These are phyloP conservation scores for Barnardius zonarius DNA, from an alignment of 2,113 vertebrate genomes.

Conservation along the genomic window DNA sequence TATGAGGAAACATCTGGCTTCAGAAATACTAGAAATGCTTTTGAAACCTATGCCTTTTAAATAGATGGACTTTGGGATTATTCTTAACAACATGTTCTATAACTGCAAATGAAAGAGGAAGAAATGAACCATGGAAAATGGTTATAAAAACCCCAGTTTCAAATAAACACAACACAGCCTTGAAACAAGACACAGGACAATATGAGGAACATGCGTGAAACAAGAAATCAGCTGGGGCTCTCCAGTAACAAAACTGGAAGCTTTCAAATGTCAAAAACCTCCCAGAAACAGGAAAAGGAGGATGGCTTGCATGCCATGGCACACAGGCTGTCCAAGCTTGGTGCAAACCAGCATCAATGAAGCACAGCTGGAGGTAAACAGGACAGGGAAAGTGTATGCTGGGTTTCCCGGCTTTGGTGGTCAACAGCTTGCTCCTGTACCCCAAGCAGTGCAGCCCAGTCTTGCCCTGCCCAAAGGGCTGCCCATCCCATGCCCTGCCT, in stretches of 20 bases:
- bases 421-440: background rate
- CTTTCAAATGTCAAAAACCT: constrained; percentile 20
- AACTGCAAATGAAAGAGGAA: background rate
- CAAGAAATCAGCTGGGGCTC: background rate
- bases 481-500: rapidly evolving
- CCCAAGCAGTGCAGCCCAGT: background rate
- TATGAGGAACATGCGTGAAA: background rate
- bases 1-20: background rate
- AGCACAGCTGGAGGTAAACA: background rate
- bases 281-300: constrained; percentile 3
- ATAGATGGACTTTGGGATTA: background rate
- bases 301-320: background rate
- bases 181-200: background rate
- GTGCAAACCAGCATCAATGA: background rate
- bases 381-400: background rate
- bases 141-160: background rate
- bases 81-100: background rate
- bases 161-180: background rate
- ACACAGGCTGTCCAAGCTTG: background rate
- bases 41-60: background rate
- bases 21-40: background rate
- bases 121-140: background rate
- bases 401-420: rapidly evolving
- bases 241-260: constrained; percentile 22
- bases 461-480: background rate